A percentile compares a stretch with the other conserved stretches of the same genome.
phyloP scores from a whole-genome alignment of 2,888 invertebrate genomes.

The Dynastes hyllus region DNA sequence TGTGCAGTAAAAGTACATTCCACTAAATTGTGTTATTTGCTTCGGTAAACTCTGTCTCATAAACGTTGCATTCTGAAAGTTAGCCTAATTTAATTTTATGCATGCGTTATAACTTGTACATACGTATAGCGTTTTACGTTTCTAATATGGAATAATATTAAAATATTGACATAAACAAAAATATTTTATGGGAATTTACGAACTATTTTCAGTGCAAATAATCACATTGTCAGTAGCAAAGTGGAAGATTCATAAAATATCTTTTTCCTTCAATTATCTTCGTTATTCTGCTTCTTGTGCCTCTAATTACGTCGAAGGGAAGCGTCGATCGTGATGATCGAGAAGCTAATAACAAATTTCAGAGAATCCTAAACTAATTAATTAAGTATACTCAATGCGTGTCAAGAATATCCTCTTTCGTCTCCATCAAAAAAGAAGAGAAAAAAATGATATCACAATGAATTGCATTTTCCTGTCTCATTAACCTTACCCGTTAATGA shows the following conservation, averaged over 20 bases:
- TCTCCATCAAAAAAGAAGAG: not conserved
- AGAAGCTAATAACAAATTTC: constrained; percentile 35
- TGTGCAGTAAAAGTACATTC: constrained; percentile 12
- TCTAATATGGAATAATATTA: too few species aligned
- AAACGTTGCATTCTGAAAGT: not conserved
- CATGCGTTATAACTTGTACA: not conserved
- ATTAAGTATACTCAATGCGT: constrained; percentile 13
- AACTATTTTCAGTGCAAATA: too few species aligned
- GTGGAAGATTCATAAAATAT: constrained; percentile 1
- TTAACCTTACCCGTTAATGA: not conserved
- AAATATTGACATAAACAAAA: too few species aligned
- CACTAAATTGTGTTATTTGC: not conserved
- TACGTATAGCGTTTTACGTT: not conserved
- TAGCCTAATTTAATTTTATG: not conserved
- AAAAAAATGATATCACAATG: not conserved
- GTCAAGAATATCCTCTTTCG: constrained; percentile 24
- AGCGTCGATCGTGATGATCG: constrained; percentile 19
- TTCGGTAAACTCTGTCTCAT: not conserved
- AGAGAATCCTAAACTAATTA: constrained; percentile 28
- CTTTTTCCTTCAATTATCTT: constrained; percentile 21
- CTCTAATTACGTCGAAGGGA: constrained; percentile 8
- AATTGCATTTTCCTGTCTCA: not conserved
- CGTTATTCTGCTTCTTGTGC: constrained; percentile 17
- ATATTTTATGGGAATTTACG: too few species aligned
- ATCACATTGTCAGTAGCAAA: constrained; percentile 8